Percentiles rank a stretch among this genome's conserved stretches.
Evolutionary conservation across 2,888 invertebrate genomes (phyloP).

Genomic region (Drosophila recens): DNA sequence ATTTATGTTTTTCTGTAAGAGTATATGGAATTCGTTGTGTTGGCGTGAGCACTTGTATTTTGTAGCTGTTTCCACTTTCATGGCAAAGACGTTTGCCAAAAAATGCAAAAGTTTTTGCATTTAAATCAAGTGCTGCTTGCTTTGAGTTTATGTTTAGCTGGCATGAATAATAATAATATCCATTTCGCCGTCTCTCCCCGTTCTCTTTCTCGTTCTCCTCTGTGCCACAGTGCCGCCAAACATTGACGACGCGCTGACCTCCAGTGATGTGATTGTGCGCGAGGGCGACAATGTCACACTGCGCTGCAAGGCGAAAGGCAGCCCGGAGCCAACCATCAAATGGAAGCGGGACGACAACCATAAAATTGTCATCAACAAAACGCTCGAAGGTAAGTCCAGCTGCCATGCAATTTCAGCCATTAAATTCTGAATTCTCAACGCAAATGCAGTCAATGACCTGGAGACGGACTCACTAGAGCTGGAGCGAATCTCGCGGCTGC

Average conservation of each 20-base stretch:
- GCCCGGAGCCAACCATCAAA: conserved; percentile 94
- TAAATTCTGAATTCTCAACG: neutral
- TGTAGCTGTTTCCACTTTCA: conserved; percentile 39
- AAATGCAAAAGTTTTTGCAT: conserved; percentile 68
- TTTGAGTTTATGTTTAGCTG: conserved; percentile 53
- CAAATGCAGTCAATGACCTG: conserved; percentile 90
- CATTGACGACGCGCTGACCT: conserved; percentile 95
- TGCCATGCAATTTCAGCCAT: conserved; percentile 9
- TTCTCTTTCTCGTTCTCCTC: neutral
- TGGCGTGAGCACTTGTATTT: neutral
- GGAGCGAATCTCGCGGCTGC: conserved; percentile 93
- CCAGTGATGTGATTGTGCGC: conserved; percentile 95
- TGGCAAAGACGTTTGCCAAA: conserved; percentile 61
- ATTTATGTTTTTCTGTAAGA: neutral
- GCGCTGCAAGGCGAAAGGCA: conserved; percentile 95
- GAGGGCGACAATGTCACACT: conserved; percentile 95
- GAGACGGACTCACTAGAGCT: conserved; percentile 94
- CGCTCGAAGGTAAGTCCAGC: conserved; percentile 88
- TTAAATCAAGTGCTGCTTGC: conserved; percentile 59
- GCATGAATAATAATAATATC: conserved; percentile 56
- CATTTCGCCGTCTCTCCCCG: conserved; percentile 79
- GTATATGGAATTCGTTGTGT: conserved; percentile 28
- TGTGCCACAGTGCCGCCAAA: conserved; percentile 92
- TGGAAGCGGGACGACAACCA: conserved; percentile 96
- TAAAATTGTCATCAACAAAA: conserved; percentile 94